A percentile compares a stretch with the other conserved stretches of the same genome.
Conservation (phyloP, 35 echinoderm and acorn worm genomes). For the Antedon bifida region DNA sequence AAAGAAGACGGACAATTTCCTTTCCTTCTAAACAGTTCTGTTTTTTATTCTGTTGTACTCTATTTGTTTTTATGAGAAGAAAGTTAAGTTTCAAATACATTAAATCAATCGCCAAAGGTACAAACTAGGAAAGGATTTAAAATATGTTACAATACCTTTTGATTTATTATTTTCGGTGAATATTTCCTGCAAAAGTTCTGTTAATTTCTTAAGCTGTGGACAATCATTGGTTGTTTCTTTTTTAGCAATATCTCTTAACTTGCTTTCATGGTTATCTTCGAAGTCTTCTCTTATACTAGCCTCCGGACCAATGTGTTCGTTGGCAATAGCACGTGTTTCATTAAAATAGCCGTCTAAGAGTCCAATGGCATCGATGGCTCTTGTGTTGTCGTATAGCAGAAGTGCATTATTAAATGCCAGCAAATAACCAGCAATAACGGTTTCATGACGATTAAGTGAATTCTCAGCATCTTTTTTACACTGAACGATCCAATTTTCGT, state of each 20-base stretch:
- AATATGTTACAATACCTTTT: too few relatives aligned
- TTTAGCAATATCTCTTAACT: slow-evolving; percentile 11
- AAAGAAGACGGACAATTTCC: too few relatives aligned
- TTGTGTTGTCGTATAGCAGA: slow-evolving; percentile 36
- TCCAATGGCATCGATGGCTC: slow-evolving; percentile 23
- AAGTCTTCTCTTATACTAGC: slow-evolving; percentile 4
- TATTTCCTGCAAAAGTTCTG: slow-evolving; percentile 7
- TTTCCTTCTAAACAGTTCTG: too few relatives aligned
- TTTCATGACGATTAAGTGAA: neutral
- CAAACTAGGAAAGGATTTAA: too few relatives aligned
- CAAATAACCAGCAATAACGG: slow-evolving; percentile 29
- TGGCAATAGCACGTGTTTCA: neutral
- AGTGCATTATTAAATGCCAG: slow-evolving; percentile 37
- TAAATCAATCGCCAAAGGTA: too few relatives aligned
- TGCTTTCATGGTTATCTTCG: neutral
- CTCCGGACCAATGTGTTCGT: neutral
- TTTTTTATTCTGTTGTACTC: too few relatives aligned
- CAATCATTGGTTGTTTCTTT: slow-evolving; percentile 7
- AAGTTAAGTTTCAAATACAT: too few relatives aligned
- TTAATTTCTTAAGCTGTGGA: slow-evolving; percentile 23
- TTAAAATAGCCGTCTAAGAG: slow-evolving; percentile 23
- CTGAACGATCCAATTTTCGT: slow-evolving; percentile 28
- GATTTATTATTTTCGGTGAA: slow-evolving; percentile 27
- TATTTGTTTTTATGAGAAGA: too few relatives aligned
- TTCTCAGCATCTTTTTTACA: slow-evolving; percentile 20